phyloP scores from a whole-genome alignment of 2,113 vertebrate species.

The Gallinago paraguaiae region DNA sequence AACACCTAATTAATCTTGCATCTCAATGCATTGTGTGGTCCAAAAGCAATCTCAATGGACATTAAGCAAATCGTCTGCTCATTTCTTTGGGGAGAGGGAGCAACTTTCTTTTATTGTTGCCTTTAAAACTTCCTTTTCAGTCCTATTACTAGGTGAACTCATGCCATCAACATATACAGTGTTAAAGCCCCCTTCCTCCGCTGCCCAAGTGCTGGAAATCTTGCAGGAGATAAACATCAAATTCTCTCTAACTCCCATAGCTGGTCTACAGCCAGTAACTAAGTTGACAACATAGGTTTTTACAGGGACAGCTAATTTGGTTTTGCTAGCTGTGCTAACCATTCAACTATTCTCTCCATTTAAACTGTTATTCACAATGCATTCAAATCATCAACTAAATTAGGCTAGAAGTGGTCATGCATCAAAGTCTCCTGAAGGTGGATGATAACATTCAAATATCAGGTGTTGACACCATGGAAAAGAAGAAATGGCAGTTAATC shows the following conservation, averaged over 20 bases:
- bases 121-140: not conserved
- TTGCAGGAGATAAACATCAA: not conserved
- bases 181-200: not conserved
- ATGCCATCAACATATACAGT: not conserved
- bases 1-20: not conserved
- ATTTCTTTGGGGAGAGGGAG: not conserved
- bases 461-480: not conserved
- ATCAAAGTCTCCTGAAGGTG: not conserved
- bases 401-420: not conserved
- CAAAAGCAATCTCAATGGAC: not conserved
- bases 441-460: not conserved
- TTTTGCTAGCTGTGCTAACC: not conserved
- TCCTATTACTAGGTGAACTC: not conserved
- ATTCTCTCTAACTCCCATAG: not conserved
- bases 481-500: not conserved
- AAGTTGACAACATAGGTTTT: not conserved
- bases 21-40: not conserved
- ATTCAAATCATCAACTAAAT: not conserved
- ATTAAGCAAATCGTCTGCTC: not conserved
- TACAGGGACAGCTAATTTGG: not conserved
- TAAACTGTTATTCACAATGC: not conserved
- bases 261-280: not conserved
- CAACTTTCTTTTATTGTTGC: not conserved
- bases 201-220: not conserved
- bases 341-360: not conserved